phyloP scores from a whole-genome alignment of 1,140 invertebrate genomes.

The Zaprionus lachaisei region DNA sequence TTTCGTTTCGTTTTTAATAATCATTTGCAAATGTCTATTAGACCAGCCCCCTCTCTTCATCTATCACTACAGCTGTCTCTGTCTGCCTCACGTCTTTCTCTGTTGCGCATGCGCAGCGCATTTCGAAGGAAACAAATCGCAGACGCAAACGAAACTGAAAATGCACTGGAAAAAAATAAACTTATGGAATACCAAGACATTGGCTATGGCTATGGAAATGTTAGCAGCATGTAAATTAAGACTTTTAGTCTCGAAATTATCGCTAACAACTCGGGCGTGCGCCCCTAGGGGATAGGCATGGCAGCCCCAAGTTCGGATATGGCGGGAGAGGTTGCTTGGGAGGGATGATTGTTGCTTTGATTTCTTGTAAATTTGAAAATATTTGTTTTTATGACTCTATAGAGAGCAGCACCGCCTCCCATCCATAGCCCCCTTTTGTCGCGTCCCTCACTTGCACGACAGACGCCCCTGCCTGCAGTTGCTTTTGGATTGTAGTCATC shows the following conservation, averaged over 20 bases:
- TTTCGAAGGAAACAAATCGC: slow-evolving; percentile 57
- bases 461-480: slow-evolving; percentile 15
- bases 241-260: slow-evolving; percentile 60
- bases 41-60: slow-evolving; percentile 22
- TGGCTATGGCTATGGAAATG: slow-evolving; percentile 28
- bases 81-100: neutral
- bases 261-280: slow-evolving; percentile 21
- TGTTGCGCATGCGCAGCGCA: slow-evolving; percentile 53
- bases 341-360: slow-evolving; percentile 14
- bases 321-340: neutral
- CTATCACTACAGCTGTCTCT: neutral
- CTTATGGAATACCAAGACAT: slow-evolving; percentile 23
- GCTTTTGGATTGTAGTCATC: slow-evolving; percentile 44
- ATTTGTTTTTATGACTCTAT: slow-evolving; percentile 32
- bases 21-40: slow-evolving; percentile 66
- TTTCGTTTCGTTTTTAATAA: slow-evolving; percentile 77
- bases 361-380: slow-evolving; percentile 51
- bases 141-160: slow-evolving; percentile 48
- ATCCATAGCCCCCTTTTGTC: too few species aligned
- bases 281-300: neutral
- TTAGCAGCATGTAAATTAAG: slow-evolving; percentile 61
- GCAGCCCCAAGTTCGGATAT: neutral
- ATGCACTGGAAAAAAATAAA: slow-evolving; percentile 31
- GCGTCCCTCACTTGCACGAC: neutral
- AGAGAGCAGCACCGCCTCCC: neutral